Percentiles rank a stretch among this genome's conserved stretches.
phyloP scores from a whole-genome alignment of 2,113 vertebrate species.

The Monarcha castaneiventris region DNA sequence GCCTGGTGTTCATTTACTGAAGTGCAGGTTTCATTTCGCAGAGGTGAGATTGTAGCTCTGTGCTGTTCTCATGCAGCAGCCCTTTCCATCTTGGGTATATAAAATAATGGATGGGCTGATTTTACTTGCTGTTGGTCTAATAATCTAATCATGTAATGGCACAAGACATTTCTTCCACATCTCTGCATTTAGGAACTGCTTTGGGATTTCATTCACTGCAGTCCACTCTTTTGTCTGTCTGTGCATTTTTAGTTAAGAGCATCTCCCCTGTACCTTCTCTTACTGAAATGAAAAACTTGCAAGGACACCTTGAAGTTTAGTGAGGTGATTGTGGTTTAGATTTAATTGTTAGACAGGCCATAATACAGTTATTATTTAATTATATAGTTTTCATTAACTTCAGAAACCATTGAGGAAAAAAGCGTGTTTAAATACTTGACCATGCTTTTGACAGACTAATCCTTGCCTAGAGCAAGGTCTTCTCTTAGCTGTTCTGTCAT shows the following conservation, averaged over 20 bases:
- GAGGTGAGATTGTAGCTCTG: background rate
- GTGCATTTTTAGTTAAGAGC: background rate
- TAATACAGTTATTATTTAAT: conserved; percentile 10
- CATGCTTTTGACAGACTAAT: conserved; percentile 11
- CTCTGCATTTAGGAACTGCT: background rate
- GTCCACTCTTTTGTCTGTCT: background rate
- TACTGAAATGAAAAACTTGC: background rate
- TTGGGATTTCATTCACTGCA: background rate
- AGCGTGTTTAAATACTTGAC: background rate
- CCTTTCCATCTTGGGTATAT: background rate
- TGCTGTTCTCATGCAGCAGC: background rate
- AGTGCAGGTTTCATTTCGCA: background rate
- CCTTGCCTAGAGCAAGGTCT: conserved; percentile 2
- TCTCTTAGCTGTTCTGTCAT: conserved; percentile 1
- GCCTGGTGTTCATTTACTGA: background rate
- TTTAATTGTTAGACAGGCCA: background rate
- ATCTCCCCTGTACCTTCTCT: background rate
- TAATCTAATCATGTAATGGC: background rate
- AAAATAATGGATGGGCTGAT: background rate
- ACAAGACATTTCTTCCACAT: background rate
- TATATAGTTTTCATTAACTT: conserved; percentile 2
- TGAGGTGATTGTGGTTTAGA: background rate
- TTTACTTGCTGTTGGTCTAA: background rate
- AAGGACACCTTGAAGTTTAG: background rate
- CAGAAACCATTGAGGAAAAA: conserved; percentile 10